phyloP scores from a whole-genome alignment of 2,113 vertebrate species.

The Tachuris rubrigastra region DNA sequence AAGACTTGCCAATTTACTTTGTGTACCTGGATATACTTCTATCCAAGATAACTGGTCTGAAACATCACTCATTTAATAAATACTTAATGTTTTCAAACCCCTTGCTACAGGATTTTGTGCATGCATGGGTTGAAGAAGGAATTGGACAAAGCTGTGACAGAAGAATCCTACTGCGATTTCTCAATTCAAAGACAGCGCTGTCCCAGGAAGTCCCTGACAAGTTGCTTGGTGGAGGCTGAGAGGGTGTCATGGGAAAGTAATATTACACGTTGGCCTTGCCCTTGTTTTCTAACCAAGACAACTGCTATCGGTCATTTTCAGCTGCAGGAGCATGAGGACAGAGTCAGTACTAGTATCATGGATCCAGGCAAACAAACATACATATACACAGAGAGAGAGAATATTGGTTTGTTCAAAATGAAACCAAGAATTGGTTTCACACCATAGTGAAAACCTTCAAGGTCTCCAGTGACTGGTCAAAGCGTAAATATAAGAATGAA shows the following conservation, averaged over 20 bases:
- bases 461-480: neutral
- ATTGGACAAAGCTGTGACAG: neutral
- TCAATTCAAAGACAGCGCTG: neutral
- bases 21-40: neutral
- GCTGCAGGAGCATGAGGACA: neutral
- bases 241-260: neutral
- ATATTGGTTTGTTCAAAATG: neutral
- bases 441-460: neutral
- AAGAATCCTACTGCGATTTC: neutral
- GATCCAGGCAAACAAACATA: neutral
- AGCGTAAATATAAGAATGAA: neutral
- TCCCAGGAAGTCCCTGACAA: neutral
- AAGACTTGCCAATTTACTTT: neutral
- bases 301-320: neutral
- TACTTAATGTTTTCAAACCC: neutral
- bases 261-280: rapidly evolving
- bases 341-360: neutral
- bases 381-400: neutral
- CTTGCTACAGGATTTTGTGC: neutral
- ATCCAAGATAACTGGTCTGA: neutral
- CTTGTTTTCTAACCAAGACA: neutral
- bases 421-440: neutral
- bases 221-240: neutral
- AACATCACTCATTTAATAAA: neutral
- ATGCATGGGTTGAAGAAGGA: neutral